Percentiles rank a stretch among this genome's conserved stretches.
Conservation (phyloP, 2,113 vertebrate genomes). For the Labrus mixtus region DNA sequence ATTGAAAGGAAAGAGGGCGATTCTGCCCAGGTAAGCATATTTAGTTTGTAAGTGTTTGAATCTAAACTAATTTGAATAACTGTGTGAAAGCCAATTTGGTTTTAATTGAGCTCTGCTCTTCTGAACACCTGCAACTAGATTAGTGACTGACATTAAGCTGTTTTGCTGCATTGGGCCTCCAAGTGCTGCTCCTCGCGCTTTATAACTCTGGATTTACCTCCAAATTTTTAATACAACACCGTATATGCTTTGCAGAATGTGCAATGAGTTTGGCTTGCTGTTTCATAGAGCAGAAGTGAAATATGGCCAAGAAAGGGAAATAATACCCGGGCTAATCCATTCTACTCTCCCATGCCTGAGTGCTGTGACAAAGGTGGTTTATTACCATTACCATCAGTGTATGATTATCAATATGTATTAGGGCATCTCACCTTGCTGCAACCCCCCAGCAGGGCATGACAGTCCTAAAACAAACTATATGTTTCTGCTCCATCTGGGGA, state of each 20-base stretch:
- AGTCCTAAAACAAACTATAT: slow-evolving; percentile 69
- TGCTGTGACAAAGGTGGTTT: slow-evolving; percentile 74
- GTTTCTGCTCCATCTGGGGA: slow-evolving; percentile 59
- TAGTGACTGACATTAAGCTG: slow-evolving; percentile 83
- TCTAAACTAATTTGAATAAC: slow-evolving; percentile 86
- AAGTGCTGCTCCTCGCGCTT: slow-evolving; percentile 70
- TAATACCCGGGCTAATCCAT: slow-evolving; percentile 76
- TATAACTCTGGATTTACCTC: slow-evolving; percentile 81
- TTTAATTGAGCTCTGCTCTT: slow-evolving; percentile 83
- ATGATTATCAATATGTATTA: slow-evolving; percentile 76
- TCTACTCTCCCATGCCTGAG: slow-evolving; percentile 58
- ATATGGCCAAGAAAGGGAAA: slow-evolving; percentile 69
- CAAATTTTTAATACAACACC: slow-evolving; percentile 80
- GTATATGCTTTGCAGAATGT: slow-evolving; percentile 81
- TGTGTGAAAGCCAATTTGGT: slow-evolving; percentile 82
- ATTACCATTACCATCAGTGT: slow-evolving; percentile 72
- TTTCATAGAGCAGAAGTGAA: slow-evolving; percentile 72
- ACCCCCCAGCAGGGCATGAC: slow-evolving; percentile 59
- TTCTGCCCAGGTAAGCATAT: slow-evolving; percentile 84
- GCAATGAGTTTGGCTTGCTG: slow-evolving; percentile 72
- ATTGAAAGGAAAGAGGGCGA: slow-evolving; percentile 27
- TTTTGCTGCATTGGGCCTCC: slow-evolving; percentile 80
- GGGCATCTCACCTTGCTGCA: slow-evolving; percentile 59
- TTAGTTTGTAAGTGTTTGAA: slow-evolving; percentile 76
- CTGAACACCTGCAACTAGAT: slow-evolving; percentile 85